phyloP scores from a whole-genome alignment of 2,797 vertebrate genomes.

The Mormyrops attenuatus region DNA sequence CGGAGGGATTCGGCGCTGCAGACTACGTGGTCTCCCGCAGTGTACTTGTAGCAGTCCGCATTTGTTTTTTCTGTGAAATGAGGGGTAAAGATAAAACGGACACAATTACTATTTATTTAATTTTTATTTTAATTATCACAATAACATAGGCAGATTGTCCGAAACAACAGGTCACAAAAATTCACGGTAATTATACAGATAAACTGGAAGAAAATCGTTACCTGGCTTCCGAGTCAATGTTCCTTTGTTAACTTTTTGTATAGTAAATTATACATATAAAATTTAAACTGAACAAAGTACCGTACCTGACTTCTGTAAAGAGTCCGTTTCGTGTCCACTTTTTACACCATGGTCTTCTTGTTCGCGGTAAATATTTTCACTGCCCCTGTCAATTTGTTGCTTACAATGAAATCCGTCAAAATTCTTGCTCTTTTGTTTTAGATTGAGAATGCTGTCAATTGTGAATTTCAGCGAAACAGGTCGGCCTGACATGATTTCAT shows the following conservation, averaged over 20 bases:
- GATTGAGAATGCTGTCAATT: constrained; percentile 72
- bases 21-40: constrained; percentile 29
- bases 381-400: constrained; percentile 24
- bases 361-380: constrained; percentile 44
- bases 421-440: constrained; percentile 56
- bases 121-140: not conserved
- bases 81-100: not conserved
- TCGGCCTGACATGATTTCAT: constrained; percentile 63
- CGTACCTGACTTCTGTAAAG: not conserved
- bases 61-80: constrained; percentile 43
- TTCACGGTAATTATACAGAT: not conserved
- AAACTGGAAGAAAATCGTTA: not conserved
- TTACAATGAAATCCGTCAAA: constrained; percentile 47
- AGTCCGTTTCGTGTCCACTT: constrained; percentile 34
- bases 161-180: not conserved
- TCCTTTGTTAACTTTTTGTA: not conserved
- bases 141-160: not conserved
- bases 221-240: not conserved
- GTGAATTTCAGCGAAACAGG: constrained; percentile 70
- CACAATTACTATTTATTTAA: not conserved
- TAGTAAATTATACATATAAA: not conserved
- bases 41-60: constrained; percentile 33
- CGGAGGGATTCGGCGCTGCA: constrained; percentile 42
- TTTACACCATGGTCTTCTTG: constrained; percentile 37
- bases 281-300: not conserved